These are phyloP conservation scores for Parauchenoglanis punctatus DNA, from an alignment of 2,797 vertebrate species.

Conservation along the genomic window DNA sequence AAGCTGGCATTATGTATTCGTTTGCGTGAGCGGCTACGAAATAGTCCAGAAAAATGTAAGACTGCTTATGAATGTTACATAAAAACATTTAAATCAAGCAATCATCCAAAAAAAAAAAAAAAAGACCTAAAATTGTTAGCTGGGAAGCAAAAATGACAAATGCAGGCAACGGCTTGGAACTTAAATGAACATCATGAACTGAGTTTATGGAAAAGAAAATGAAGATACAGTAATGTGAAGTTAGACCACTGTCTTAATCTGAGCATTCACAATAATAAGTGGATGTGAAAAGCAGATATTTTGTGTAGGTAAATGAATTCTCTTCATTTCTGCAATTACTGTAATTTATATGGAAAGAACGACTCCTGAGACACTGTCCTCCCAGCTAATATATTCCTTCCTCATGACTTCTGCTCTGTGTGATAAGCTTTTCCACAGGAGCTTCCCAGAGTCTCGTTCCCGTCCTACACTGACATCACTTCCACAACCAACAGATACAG, in stretches of 20 bases:
- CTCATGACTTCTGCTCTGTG: background rate
- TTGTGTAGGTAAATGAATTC: background rate
- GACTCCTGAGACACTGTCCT: background rate
- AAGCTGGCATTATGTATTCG: background rate
- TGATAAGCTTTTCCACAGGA: background rate
- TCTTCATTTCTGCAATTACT: background rate
- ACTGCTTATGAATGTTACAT: background rate
- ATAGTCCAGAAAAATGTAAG: background rate
- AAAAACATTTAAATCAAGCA: background rate
- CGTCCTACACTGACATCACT: background rate
- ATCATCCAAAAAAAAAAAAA: background rate
- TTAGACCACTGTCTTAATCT: background rate
- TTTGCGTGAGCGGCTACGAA: background rate
- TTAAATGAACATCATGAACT: background rate
- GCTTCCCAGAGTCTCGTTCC: background rate
- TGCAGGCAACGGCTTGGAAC: background rate
- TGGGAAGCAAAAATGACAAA: background rate
- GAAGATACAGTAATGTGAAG: background rate
- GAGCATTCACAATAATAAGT: background rate
- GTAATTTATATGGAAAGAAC: background rate
- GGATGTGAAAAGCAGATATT: background rate
- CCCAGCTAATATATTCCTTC: background rate
- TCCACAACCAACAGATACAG: background rate
- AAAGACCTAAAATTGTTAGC: background rate
- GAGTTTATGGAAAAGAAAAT: background rate